These are phyloP conservation scores for Cephalopterus ornatus DNA, from an alignment of 2,113 vertebrate genomes.

Conservation along the genomic window DNA sequence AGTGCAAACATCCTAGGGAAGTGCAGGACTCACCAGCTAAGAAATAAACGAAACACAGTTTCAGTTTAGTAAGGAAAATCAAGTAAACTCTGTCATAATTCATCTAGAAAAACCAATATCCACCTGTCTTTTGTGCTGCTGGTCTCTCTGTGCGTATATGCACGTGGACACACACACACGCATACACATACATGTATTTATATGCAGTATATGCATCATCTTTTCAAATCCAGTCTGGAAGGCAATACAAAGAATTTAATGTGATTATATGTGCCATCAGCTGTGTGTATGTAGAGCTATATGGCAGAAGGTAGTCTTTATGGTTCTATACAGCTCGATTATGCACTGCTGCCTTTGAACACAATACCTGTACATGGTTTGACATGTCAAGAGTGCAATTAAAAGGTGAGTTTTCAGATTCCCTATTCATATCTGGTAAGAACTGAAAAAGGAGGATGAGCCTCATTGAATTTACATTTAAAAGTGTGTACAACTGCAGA, in stretches of 20 bases:
- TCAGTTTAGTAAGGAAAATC: neutral
- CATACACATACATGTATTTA: neutral
- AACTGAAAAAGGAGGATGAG: constrained; percentile 28
- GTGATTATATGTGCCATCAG: neutral
- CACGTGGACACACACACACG: rapidly evolving
- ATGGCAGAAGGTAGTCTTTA: neutral
- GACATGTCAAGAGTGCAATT: constrained; percentile 36
- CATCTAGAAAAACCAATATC: neutral
- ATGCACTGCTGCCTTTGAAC: constrained; percentile 5
- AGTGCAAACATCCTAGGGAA: neutral
- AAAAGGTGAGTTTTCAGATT: constrained; percentile 51
- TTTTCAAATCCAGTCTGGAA: neutral
- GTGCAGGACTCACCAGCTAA: neutral
- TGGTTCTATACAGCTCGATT: neutral
- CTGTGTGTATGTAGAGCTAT: neutral
- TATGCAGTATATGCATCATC: neutral
- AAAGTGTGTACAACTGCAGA: constrained; percentile 20
- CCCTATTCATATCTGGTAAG: constrained; percentile 23
- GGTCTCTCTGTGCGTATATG: neutral
- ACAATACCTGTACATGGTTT: neutral
- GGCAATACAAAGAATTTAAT: neutral
- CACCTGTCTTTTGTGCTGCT: neutral
- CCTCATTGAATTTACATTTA: constrained; percentile 40
- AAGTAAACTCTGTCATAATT: neutral
- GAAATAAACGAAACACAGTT: neutral